Percentiles rank a stretch among this genome's conserved stretches.
These are phyloP conservation scores for Embiotoca jacksoni DNA, from an alignment of 2,113 vertebrate species.

Conservation along the genomic window DNA sequence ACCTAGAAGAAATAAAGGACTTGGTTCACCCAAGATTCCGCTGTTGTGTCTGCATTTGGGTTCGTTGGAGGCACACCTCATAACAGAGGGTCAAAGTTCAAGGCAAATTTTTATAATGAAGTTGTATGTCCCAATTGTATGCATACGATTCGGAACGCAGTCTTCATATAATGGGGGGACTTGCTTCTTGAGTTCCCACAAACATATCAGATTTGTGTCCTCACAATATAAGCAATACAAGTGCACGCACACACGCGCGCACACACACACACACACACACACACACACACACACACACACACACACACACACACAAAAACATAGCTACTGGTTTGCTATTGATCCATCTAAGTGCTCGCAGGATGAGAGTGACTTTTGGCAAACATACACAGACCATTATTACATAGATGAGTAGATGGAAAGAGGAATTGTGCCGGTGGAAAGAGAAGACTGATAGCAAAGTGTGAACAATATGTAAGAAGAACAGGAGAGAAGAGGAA, in stretches of 20 bases:
- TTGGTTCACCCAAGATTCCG: too few species aligned
- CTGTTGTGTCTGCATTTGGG: too few species aligned
- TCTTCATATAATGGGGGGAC: neutral
- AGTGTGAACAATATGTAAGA: neutral
- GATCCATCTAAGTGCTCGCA: slow-evolving; percentile 80
- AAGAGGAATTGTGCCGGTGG: slow-evolving; percentile 3
- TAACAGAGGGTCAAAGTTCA: too few species aligned
- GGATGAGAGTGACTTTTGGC: slow-evolving; percentile 81
- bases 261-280: neutral
- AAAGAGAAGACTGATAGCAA: slow-evolving; percentile 17
- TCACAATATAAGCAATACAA: neutral
- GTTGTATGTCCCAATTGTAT: too few species aligned
- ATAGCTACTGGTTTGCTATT: slow-evolving; percentile 63
- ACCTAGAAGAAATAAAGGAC: too few species aligned
- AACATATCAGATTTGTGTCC: slow-evolving; percentile 26
- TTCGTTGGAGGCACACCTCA: too few species aligned
- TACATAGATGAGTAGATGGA: slow-evolving; percentile 45
- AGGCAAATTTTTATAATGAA: too few species aligned
- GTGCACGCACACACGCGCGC: neutral
- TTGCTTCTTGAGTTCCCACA: neutral
- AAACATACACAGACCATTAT: slow-evolving; percentile 78
- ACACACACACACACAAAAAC: slow-evolving; percentile 29
- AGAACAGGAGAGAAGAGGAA: neutral
- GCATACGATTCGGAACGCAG: too few species aligned
- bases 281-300: slow-evolving; percentile 19